Evolutionary conservation across 2,888 invertebrate genomes (phyloP).

Genomic region (Lepidochrysops patricia): DNA sequence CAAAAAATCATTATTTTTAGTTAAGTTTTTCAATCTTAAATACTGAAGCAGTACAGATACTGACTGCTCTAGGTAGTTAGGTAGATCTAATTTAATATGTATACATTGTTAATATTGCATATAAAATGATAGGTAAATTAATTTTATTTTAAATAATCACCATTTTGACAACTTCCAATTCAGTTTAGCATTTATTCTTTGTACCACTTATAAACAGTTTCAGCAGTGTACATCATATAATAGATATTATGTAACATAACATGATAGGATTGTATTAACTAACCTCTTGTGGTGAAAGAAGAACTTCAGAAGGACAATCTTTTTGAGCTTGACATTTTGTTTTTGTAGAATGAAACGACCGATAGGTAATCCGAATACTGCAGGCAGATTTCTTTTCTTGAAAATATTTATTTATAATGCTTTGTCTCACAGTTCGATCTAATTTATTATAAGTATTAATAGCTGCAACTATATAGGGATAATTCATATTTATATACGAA

Average conservation of each 20-base stretch:
- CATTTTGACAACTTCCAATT: too few species aligned
- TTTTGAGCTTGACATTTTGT: slow-evolving; percentile 35
- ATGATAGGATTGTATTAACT: slow-evolving; percentile 25
- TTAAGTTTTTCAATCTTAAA: too few species aligned
- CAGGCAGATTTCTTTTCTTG: slow-evolving; percentile 29
- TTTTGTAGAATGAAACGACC: slow-evolving; percentile 36
- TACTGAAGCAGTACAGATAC: too few species aligned
- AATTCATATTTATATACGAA: slow-evolving; percentile 48
- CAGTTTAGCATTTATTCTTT: too few species aligned
- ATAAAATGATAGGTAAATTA: too few species aligned
- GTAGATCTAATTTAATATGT: too few species aligned
- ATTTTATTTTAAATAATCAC: too few species aligned
- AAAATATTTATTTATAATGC: slow-evolving; percentile 34
- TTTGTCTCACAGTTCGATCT: slow-evolving; percentile 37
- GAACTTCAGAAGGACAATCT: slow-evolving; percentile 39
- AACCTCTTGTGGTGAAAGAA: slow-evolving; percentile 63
- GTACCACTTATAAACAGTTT: too few species aligned
- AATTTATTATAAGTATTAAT: slow-evolving; percentile 44
- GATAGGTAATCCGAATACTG: slow-evolving; percentile 27
- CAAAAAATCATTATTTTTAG: too few species aligned
- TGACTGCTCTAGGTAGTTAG: too few species aligned
- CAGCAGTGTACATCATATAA: background rate
- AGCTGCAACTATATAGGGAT: slow-evolving; percentile 40
- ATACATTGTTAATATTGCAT: too few species aligned
- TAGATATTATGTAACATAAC: slow-evolving; percentile 18